These are phyloP conservation scores for Lucifuga dentata DNA, from an alignment of 2,113 vertebrate genomes.

Conservation along the genomic window DNA sequence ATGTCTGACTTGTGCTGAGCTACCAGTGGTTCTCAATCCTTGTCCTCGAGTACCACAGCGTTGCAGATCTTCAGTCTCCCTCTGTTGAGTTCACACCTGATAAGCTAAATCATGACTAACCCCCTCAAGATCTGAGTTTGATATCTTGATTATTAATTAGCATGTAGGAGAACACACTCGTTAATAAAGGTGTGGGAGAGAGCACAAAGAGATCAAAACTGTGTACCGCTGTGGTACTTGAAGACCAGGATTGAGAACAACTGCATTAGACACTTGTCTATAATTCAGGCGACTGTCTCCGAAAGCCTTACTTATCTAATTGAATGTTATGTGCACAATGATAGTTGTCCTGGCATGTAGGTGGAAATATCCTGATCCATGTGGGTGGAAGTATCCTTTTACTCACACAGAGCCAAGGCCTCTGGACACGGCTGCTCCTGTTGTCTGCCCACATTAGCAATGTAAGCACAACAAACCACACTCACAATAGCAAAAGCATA, in stretches of 20 bases:
- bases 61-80: no score
- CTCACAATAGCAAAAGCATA: constrained; percentile 34
- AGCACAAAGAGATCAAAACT: no score
- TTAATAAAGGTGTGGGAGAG: no score
- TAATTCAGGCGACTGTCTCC: constrained; percentile 31
- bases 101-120: no score
- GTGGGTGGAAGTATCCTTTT: constrained; percentile 60
- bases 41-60: no score
- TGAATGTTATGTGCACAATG: constrained; percentile 36
- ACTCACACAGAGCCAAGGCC: constrained; percentile 53
- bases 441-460: constrained; percentile 78
- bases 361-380: constrained; percentile 45
- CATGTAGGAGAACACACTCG: no score
- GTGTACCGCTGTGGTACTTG: no score
- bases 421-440: constrained; percentile 68
- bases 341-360: constrained; percentile 68
- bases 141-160: no score
- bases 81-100: no score
- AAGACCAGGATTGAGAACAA: no score
- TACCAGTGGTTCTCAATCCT: no score
- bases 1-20: constrained; percentile 10
- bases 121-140: no score
- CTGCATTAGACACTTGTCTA: constrained; percentile 33
- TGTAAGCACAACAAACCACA: constrained; percentile 44
- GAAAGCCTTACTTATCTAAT: constrained; percentile 60